Evolutionary conservation across 2,797 vertebrate species (phyloP), one percentile per base, ranked within the genome.

Genomic region (Silurus aristotelis): DNA sequence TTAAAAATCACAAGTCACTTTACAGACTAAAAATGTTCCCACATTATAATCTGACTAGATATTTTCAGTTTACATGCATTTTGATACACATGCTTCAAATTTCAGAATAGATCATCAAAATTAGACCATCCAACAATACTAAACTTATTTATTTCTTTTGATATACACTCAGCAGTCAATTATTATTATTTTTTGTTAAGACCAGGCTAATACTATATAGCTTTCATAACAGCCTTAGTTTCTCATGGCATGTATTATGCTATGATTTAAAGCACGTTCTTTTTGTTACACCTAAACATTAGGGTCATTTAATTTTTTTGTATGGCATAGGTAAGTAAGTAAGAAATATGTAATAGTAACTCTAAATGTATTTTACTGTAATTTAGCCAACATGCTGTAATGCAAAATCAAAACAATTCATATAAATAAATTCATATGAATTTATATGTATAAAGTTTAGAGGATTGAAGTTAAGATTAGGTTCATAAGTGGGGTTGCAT

Each of bases 1-100:
- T 92, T 90, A 92, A 85, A 85, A 82, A 84, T 70, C 61, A 66
- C 9, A 73, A 72, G 75, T 84, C 85, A 80, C 38, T 61, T 2
- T 12, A n/a, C 10, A 17, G 17, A n/a, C 6, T 48, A 38, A 48
- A n/a, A 64, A 79, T n/a, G 20, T 10, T 1, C 17, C 10, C 31
- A 46, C 17, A 20, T 5, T 77, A 55, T 79, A 22, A 43, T 22
- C 56, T 3, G 27, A 43, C 43, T 22, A 17, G 27, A 22, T 78
- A 6, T 13, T 12, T 22, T 38, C 27, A 78, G 27, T 38, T 61
- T 38, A 61, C 56, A 60, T 78, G 75, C 13, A 52, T 48, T 72
- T 52, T n/a, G 46, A 48, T n/a, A 2, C 12, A 52, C 38, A 46
- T 17, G 46, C 3, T 72, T 72, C 10, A 22, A 46, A 22, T 5